Base-by-base conservation (phyloP, 1,140 invertebrate species). In the Leptopilina boulardi region DNA sequence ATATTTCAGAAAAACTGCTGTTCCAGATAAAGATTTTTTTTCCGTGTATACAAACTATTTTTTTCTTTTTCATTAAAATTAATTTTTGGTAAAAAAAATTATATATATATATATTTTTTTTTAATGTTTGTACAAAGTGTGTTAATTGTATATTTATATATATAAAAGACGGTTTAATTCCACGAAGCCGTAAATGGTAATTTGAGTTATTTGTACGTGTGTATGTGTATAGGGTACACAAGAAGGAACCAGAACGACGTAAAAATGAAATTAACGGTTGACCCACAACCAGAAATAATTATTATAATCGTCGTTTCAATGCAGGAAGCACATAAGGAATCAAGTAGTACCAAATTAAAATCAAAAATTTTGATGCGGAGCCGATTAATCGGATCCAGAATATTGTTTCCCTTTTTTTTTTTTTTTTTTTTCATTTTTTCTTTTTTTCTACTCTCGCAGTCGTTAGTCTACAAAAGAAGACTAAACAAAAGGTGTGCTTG, bases 241-340 rank as follows among this genome's bases (percentile, higher is more conserved):
- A 66, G 26, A 66, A 66, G 59, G 59, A 66, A 30, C 59, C 59
- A 66, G 26, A 66, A 66, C 59, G 23, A 30, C 23, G 59, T 30
- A 26, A 30, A 66, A 66, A 66, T 66, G 56, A 59, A 59, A 59
- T 59, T 59, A 59, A 59, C 56, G 59, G 59, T 66, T 66, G 59
- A 66, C 59, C 59, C 26, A 26, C 23, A 66, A 66, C 26, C 59
- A 66, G 59, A 30, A 66, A 30, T 66, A 30, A 66, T 66, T 66
- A 66, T 66, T 66, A 66, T 66, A 66, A 66, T 66, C 59, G 59
- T 66, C 59, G 23, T 66, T 30, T 66, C 59, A 66, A 30, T 66
- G 59, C 59, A 66, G 59, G 26, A 30, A 66, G 59, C 59, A 66
- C 23, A 66, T 23, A 26, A 30, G 59, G 59, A 66, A 66, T 23